Base-by-base conservation (phyloP, 2,888 invertebrate species). In the Temnothorax rugatulus region DNA sequence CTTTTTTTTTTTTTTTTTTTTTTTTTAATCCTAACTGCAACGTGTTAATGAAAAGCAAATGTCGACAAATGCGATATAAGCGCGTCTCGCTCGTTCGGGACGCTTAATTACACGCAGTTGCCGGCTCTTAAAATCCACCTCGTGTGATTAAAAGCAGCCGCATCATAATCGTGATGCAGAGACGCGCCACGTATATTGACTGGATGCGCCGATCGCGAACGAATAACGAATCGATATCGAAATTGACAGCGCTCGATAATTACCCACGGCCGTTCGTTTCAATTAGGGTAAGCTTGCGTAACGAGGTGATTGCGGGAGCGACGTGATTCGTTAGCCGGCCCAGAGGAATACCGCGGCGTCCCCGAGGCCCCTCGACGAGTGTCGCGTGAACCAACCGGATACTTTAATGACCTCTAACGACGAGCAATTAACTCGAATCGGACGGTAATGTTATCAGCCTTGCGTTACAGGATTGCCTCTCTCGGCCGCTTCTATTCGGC, bases 341-440 rank as follows among this genome's bases (percentile, higher is more conserved):
- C 54, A 84, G 50, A 85, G 81, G 84, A 86, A 86, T 83, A 84
- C 59, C 69, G 44, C 85, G 76, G 64, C 84, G 87, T 74, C 66
- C 76, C 75, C 34, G 71, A 63, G 82, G 73, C 74, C 87, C 86
- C 91, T 81, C 15, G 71, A 61, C 79, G 84, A 89, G 91, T 91
- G 88, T 91, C 92, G 85, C 88, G 86, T 91, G 85, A 54, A 84
- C 89, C 81, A 94, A 95, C 93, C 93, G 88, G 94, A 95, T 93
- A 95, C 94, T 94, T 94, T 95, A 92, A 95, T 95, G 92, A 94
- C 93, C 93, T 91, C 91, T 94, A 94, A 95, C 92, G 91, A 92
- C 84, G 88, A 90, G 92, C 94, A 94, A 95, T 95, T 94, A 94
- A 90, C 88, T 89, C 89, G 89, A 92, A 92, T 93, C 91, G 92